Conservation (phyloP, 2,113 vertebrate species). For the Astur gentilis region DNA sequence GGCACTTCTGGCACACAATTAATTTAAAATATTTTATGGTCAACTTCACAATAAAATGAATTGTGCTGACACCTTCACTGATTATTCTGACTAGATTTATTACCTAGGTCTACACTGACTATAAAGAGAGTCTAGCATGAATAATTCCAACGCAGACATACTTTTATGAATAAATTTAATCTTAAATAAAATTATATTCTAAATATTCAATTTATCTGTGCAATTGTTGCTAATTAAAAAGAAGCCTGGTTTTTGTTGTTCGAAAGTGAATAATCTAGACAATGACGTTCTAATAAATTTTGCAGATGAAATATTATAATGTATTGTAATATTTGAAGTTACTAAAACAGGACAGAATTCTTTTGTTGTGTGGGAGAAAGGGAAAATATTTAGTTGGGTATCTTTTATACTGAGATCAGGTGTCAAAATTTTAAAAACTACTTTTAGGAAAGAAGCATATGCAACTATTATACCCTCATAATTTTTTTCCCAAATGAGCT, state of each 20-base stretch:
- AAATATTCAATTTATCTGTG: not conserved
- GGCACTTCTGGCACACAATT: not conserved
- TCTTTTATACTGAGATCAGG: not conserved
- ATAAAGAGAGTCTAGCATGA: not conserved
- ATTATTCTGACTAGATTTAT: not conserved
- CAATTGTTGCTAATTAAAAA: not conserved
- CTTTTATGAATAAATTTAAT: not conserved
- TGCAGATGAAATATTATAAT: not conserved
- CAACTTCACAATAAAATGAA: not conserved
- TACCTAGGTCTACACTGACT: not conserved
- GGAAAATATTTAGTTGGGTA: not conserved
- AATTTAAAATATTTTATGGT: not conserved
- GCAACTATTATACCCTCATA: not conserved
- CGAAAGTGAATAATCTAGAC: not conserved
- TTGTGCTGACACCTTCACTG: not conserved
- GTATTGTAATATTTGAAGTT: not conserved
- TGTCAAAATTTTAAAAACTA: not conserved
- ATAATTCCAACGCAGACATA: not conserved
- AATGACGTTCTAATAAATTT: not conserved
- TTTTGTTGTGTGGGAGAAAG: not conserved
- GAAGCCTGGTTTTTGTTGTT: not conserved
- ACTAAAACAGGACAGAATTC: not conserved
- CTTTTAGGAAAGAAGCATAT: not conserved
- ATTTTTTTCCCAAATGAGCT: not conserved
- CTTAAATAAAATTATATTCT: not conserved